Conservation (phyloP, 2,888 invertebrate genomes). For the Standfussiana lucernea region DNA sequence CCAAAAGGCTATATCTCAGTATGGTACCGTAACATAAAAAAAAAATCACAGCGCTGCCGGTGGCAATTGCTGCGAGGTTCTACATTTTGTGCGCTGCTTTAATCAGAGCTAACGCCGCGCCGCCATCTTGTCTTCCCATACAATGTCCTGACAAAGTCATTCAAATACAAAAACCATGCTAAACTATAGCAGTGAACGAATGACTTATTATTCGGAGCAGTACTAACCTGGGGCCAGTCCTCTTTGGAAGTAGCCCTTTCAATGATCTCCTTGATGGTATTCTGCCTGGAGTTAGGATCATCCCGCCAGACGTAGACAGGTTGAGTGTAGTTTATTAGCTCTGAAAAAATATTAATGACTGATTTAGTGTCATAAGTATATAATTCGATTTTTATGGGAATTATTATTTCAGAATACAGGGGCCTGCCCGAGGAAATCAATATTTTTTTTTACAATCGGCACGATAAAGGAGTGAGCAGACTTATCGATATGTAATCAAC, state of each 20-base stretch:
- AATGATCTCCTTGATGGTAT: conserved; percentile 97
- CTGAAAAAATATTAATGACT: conserved; percentile 86
- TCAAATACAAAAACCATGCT: neutral
- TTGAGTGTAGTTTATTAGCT: conserved; percentile 97
- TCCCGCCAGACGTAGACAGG: conserved; percentile 98
- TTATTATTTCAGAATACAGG: neutral
- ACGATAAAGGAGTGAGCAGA: neutral
- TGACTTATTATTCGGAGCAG: neutral
- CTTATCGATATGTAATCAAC: neutral
- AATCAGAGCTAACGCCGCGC: neutral
- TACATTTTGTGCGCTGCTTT: neutral
- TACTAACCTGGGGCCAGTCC: conserved; percentile 96
- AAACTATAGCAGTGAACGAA: neutral
- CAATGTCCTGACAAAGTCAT: neutral
- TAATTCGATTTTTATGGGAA: neutral
- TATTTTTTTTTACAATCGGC: neutral
- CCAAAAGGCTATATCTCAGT: too few relatives aligned
- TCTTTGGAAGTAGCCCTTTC: conserved; percentile 95
- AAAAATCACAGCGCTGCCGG: too few relatives aligned
- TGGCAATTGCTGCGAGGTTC: neutral
- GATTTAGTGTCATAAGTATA: neutral
- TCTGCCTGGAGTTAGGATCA: conserved; percentile 97
- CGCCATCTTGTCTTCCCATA: neutral
- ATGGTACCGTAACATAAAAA: too few relatives aligned
- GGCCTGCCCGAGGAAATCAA: neutral